phyloP scores from a whole-genome alignment of 2,888 invertebrate genomes.

The Pyrgus malvae region DNA sequence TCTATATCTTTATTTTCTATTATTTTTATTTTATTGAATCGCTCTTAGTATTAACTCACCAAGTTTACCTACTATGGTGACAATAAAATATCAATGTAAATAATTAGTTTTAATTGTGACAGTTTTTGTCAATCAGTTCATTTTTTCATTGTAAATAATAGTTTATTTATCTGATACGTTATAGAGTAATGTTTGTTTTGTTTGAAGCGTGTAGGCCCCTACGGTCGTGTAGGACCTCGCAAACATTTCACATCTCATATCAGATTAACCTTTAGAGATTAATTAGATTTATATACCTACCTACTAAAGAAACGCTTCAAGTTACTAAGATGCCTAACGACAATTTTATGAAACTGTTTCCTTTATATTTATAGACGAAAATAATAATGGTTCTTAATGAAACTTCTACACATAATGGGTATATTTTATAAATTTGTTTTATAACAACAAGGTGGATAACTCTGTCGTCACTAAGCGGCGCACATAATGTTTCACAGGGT shows the following conservation, averaged over 20 bases:
- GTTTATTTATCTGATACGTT: slow-evolving; percentile 50
- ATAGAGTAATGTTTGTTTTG: slow-evolving; percentile 38
- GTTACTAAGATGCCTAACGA: slow-evolving; percentile 38
- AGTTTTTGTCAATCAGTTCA: slow-evolving; percentile 47
- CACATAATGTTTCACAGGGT: slow-evolving; percentile 71
- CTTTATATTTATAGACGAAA: slow-evolving; percentile 22
- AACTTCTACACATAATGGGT: slow-evolving; percentile 19
- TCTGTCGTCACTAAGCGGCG: slow-evolving; percentile 44
- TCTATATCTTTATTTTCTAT: slow-evolving; percentile 27
- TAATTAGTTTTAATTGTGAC: slow-evolving; percentile 67
- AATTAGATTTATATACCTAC: slow-evolving; percentile 42
- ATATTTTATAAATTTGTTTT: slow-evolving; percentile 29
- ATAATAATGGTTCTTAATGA: slow-evolving; percentile 10
- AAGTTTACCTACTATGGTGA: slow-evolving; percentile 72
- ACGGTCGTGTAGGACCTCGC: slow-evolving; percentile 37
- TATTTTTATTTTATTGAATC: slow-evolving; percentile 28
- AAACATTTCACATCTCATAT: slow-evolving; percentile 56
- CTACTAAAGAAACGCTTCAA: slow-evolving; percentile 33
- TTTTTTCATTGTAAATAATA: slow-evolving; percentile 58
- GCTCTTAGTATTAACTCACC: slow-evolving; percentile 61
- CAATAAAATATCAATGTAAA: slow-evolving; percentile 79
- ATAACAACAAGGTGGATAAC: slow-evolving; percentile 36
- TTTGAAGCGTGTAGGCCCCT: slow-evolving; percentile 36
- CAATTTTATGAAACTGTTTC: slow-evolving; percentile 23
- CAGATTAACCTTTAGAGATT: slow-evolving; percentile 53